phyloP scores from a whole-genome alignment of 2,797 vertebrate genomes.

The Pseudocheirus occidentalis region DNA sequence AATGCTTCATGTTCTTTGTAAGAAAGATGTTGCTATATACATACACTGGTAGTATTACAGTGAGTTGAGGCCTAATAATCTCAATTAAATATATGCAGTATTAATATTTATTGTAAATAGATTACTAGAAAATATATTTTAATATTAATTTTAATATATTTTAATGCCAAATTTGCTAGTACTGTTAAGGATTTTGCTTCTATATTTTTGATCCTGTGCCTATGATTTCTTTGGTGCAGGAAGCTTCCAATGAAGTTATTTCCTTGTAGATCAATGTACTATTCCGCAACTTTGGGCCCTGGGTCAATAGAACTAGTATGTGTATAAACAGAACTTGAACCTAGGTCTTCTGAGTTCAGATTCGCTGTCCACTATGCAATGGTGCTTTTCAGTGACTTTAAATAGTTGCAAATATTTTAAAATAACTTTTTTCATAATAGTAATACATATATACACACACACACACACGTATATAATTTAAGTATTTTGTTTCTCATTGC shows the following conservation, averaged over 20 bases:
- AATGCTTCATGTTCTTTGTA: slow-evolving; percentile 20
- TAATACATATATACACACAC: not conserved
- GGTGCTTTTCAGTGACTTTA: not conserved
- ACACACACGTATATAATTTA: not conserved
- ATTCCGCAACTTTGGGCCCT: not conserved
- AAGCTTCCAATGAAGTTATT: not conserved
- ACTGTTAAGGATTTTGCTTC: not conserved
- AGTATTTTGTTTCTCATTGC: not conserved
- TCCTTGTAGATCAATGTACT: not conserved
- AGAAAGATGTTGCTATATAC: slow-evolving; percentile 27
- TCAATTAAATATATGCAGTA: slow-evolving; percentile 11
- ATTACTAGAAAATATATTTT: slow-evolving; percentile 37
- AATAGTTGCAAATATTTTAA: not conserved
- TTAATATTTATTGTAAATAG: slow-evolving; percentile 38
- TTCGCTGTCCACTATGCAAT: not conserved
- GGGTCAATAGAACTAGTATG: not conserved
- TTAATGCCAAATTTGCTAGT: slow-evolving; percentile 3
- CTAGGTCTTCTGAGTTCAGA: not conserved
- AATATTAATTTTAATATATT: slow-evolving; percentile 37
- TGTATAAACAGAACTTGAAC: not conserved
- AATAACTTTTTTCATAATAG: not conserved
- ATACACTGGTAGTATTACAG: slow-evolving; percentile 34
- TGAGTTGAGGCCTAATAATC: slow-evolving; percentile 32
- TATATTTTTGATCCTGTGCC: not conserved
- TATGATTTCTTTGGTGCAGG: not conserved